Conservation (phyloP, 2,888 invertebrate genomes). For the Coleophora deauratella region DNA sequence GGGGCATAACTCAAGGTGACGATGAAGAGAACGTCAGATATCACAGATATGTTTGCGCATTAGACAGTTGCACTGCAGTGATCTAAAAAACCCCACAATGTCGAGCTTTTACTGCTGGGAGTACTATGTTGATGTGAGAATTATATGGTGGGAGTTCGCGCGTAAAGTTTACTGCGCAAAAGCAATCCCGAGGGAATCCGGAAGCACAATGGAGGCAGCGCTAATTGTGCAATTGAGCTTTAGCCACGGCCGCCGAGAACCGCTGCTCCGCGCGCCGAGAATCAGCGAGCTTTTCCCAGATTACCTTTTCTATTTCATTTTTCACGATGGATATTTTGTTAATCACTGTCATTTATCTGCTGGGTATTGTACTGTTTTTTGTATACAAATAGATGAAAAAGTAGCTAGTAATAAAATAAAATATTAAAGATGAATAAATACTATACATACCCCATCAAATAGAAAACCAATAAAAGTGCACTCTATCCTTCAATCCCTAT, state of each 20-base stretch:
- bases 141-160: background rate
- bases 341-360: background rate
- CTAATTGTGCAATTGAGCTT: constrained; percentile 63
- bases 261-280: constrained; percentile 23
- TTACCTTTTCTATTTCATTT: constrained; percentile 9
- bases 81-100: constrained; percentile 1
- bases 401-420: background rate
- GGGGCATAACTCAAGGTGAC: constrained; percentile 37
- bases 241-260: constrained; percentile 32
- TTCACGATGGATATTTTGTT: background rate
- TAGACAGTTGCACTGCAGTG: constrained; percentile 9
- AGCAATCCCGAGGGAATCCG: constrained; percentile 56
- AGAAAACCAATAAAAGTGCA: constrained; percentile 22
- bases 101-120: too few relatives aligned
- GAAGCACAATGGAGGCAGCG: constrained; percentile 43
- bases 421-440: too few relatives aligned
- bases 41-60: background rate
- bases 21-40: background rate
- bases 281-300: constrained; percentile 23
- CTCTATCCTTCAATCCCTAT: constrained; percentile 24
- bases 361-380: background rate
- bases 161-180: constrained; percentile 1
- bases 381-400: background rate
- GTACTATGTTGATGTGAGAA: background rate
- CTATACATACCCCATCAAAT: constrained; percentile 10